Percentiles rank a stretch among this genome's conserved stretches.
These are phyloP conservation scores for Lamellibrachia columna DNA, from an alignment of 2,888 invertebrate species.

Conservation along the genomic window DNA sequence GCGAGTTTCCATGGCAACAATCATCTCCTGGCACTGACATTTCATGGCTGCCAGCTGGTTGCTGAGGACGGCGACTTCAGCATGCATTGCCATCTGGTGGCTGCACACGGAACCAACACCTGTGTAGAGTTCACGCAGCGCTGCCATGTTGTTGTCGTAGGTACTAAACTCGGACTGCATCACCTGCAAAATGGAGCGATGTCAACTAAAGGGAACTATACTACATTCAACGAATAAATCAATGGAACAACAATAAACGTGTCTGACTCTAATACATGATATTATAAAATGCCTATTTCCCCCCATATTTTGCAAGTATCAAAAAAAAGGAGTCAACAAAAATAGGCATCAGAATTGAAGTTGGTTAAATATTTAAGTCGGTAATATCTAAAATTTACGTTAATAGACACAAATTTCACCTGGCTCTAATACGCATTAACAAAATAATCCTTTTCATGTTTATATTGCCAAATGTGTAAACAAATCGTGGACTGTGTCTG, in stretches of 20 bases:
- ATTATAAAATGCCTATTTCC: neutral
- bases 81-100: constrained; percentile 45
- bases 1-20: constrained; percentile 22
- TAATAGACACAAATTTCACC: neutral
- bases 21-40: constrained; percentile 22
- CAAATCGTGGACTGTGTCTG: too few relatives aligned
- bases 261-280: neutral
- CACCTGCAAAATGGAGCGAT: constrained; percentile 40
- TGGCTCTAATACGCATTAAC: neutral
- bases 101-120: constrained; percentile 39
- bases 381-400: neutral
- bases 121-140: constrained; percentile 47
- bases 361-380: neutral
- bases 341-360: too few relatives aligned
- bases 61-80: constrained; percentile 50
- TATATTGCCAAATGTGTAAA: neutral
- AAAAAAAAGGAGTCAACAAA: too few relatives aligned
- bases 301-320: too few relatives aligned
- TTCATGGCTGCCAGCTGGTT: constrained; percentile 52
- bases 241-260: neutral
- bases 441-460: neutral
- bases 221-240: neutral
- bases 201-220: neutral
- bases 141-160: constrained; percentile 51
- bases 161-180: constrained; percentile 47